These are phyloP conservation scores for Phrynocephalus versicolor DNA, from an alignment of 2,113 vertebrate species.

Conservation along the genomic window DNA sequence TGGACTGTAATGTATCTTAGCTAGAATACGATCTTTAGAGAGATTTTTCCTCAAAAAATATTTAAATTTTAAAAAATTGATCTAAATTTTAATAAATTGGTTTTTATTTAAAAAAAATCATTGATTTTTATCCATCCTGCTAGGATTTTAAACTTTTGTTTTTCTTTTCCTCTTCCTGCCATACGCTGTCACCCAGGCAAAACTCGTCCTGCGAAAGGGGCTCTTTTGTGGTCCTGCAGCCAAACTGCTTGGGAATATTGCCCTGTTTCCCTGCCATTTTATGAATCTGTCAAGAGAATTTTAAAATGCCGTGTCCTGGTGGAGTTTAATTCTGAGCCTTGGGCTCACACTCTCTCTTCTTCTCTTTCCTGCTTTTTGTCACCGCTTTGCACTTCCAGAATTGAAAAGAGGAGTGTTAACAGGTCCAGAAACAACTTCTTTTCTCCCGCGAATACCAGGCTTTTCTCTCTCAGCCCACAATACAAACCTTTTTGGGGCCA, in stretches of 20 bases:
- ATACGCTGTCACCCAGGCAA: accelerated
- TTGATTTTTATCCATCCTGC: no score
- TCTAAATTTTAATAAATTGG: no score
- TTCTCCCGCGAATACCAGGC: constrained; percentile 21
- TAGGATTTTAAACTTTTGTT: not conserved
- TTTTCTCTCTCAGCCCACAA: not conserved
- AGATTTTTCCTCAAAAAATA: no score
- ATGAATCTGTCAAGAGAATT: constrained; percentile 18
- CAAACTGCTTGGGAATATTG: not conserved
- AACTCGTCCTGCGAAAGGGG: no score
- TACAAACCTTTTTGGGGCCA: not conserved
- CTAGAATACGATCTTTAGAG: no score
- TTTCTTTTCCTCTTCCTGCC: accelerated
- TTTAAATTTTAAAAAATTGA: no score
- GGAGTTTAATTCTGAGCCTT: constrained; percentile 57
- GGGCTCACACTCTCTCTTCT: not conserved
- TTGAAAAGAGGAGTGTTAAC: constrained; percentile 65
- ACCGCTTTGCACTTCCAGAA: constrained; percentile 48
- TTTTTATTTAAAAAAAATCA: no score
- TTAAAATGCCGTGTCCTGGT: constrained; percentile 71
- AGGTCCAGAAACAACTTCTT: constrained; percentile 44
- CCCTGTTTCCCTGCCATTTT: constrained; percentile 41
- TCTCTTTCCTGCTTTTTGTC: constrained; percentile 16
- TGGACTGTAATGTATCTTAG: no score
- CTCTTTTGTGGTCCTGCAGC: not conserved